Percentiles rank a stretch among this genome's conserved stretches.
These are phyloP conservation scores for Mythimna lalbum DNA, from an alignment of 2,888 invertebrate genomes.

Conservation along the genomic window DNA sequence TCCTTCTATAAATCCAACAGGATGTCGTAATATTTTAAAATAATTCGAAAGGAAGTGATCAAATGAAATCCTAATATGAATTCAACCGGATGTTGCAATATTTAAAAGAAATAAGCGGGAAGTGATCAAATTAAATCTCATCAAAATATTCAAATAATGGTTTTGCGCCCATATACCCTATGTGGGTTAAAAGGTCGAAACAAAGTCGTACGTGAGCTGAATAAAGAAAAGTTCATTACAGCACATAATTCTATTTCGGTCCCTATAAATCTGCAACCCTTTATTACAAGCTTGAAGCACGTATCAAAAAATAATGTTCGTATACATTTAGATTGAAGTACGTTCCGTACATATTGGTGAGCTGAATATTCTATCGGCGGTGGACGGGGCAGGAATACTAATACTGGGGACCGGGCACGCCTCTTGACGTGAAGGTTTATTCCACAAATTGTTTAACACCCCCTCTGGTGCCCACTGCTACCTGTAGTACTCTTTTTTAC, in stretches of 20 bases:
- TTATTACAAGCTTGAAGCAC: constrained; percentile 62
- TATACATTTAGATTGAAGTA: constrained; percentile 70
- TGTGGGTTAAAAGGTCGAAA: not conserved
- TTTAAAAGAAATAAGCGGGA: too few species aligned
- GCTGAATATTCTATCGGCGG: constrained; percentile 72
- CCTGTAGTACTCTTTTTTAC: constrained; percentile 11
- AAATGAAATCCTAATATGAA: too few species aligned
- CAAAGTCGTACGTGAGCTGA: constrained; percentile 22
- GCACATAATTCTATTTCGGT: constrained; percentile 47
- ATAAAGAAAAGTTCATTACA: constrained; percentile 25
- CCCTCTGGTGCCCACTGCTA: constrained; percentile 11
- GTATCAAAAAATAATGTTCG: constrained; percentile 69
- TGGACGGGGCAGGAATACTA: constrained; percentile 66
- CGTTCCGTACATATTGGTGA: constrained; percentile 60
- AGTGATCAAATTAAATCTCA: too few species aligned
- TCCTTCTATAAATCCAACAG: too few species aligned
- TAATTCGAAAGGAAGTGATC: too few species aligned
- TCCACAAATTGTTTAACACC: constrained; percentile 52
- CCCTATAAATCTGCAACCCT: constrained; percentile 48
- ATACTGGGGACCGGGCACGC: constrained; percentile 35
- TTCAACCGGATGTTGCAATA: too few species aligned
- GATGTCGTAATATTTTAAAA: too few species aligned
- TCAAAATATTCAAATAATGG: too few species aligned
- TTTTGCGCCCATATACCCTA: too few species aligned
- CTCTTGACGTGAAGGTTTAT: constrained; percentile 32